Evolutionary conservation across 23 tunicate species (phyloP).

Genomic region (Styela plicata): DNA sequence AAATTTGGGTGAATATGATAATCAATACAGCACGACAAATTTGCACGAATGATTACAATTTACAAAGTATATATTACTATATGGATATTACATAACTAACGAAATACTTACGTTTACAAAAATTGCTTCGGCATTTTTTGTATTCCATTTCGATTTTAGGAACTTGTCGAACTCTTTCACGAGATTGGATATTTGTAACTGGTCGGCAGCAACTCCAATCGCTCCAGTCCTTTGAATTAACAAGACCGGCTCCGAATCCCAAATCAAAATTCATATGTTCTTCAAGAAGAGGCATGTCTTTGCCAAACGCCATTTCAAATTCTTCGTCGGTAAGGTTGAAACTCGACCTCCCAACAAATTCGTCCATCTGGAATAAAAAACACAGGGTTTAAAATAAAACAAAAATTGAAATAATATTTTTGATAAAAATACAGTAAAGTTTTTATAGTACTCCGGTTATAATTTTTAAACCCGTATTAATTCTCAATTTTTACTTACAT

Average conservation of each 20-base stretch:
- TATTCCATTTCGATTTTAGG: slow-evolving; percentile 27
- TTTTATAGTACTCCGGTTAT: no score
- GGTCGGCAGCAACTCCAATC: slow-evolving; percentile 26
- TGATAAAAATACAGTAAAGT: no score
- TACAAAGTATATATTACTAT: no score
- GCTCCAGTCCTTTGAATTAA: not conserved
- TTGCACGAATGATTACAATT: not conserved
- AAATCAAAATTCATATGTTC: slow-evolving; percentile 11
- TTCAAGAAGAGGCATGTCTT: not conserved
- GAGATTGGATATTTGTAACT: not conserved
- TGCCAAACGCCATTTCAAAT: slow-evolving; percentile 10
- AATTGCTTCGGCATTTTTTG: not conserved
- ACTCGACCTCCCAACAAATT: slow-evolving; percentile 12
- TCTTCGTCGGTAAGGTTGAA: slow-evolving; percentile 14
- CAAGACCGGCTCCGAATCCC: slow-evolving; percentile 2
- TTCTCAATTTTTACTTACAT: not conserved
- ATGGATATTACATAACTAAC: not conserved
- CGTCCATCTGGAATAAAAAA: not conserved
- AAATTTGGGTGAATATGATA: not conserved
- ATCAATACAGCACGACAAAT: not conserved
- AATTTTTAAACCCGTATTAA: no score
- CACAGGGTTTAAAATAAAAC: no score
- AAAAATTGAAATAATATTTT: no score
- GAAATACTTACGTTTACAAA: slow-evolving; percentile 2
- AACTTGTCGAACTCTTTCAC: slow-evolving; percentile 1